These are phyloP conservation scores for Drosophila virilis DNA, from an alignment of 1,140 invertebrate genomes.

Conservation along the genomic window DNA sequence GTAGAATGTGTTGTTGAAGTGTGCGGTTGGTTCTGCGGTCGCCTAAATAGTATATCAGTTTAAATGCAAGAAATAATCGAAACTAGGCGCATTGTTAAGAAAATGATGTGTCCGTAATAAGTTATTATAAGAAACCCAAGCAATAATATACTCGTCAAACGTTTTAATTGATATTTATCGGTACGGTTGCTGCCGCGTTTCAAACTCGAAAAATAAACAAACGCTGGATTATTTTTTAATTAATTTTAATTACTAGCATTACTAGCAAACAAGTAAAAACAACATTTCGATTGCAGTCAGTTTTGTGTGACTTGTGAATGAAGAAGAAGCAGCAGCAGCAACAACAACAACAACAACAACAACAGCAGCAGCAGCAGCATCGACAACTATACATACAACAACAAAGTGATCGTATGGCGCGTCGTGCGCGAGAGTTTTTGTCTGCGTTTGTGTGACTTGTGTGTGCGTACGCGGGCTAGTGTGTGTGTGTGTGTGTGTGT, in stretches of 20 bases:
- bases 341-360: slow-evolving; percentile 23
- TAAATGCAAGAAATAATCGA: slow-evolving; percentile 16
- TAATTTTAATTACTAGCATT: slow-evolving; percentile 73
- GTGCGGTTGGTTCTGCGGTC: slow-evolving; percentile 44
- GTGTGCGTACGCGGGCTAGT: slow-evolving; percentile 37
- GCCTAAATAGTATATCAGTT: slow-evolving; percentile 12
- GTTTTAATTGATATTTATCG: slow-evolving; percentile 27
- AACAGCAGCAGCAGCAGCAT: slow-evolving; percentile 30
- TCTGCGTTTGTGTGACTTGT: slow-evolving; percentile 40
- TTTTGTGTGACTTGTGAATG: slow-evolving; percentile 42
- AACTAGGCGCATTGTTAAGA: slow-evolving; percentile 7
- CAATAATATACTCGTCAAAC: slow-evolving; percentile 12
- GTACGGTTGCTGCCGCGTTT: slow-evolving; percentile 9
- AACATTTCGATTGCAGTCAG: slow-evolving; percentile 53
- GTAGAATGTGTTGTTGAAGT: slow-evolving; percentile 45
- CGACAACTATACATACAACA: slow-evolving; percentile 30
- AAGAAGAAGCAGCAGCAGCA: slow-evolving; percentile 47
- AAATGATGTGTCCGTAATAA: slow-evolving; percentile 20
- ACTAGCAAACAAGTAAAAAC: slow-evolving; percentile 44
- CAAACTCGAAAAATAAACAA: slow-evolving; percentile 22
- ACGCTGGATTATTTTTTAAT: slow-evolving; percentile 58
- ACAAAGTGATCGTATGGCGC: slow-evolving; percentile 53
- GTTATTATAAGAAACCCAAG: slow-evolving; percentile 19
- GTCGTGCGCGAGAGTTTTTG: slow-evolving; percentile 46
- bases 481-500: slow-evolving; percentile 46